Evolutionary conservation across 2,113 vertebrate genomes (phyloP).

Genomic region (Hemiprocne comata): DNA sequence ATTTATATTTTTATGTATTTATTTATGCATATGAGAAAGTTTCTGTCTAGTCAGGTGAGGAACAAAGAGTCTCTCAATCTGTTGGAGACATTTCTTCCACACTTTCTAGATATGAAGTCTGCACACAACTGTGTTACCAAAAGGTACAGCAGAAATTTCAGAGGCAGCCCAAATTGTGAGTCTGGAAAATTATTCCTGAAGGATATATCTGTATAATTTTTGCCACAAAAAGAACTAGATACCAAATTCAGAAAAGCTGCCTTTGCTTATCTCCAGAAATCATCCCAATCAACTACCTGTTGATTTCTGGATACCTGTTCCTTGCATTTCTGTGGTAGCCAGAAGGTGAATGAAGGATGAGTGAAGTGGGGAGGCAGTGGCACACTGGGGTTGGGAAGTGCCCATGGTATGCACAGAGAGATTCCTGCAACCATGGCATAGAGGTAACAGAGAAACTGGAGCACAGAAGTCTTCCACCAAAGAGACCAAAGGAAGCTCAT

Average conservation of each 20-base stretch:
- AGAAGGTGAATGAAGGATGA: neutral
- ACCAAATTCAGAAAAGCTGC: neutral
- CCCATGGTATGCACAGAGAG: neutral
- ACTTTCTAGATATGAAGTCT: neutral
- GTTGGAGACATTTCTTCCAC: neutral
- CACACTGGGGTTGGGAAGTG: accelerated
- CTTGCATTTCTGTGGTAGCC: neutral
- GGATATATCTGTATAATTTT: neutral
- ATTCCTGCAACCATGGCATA: accelerated
- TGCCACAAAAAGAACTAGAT: neutral
- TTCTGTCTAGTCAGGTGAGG: neutral
- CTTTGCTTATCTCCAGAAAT: neutral
- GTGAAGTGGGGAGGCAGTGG: neutral
- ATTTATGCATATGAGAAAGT: neutral
- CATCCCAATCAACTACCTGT: neutral
- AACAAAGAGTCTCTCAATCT: neutral
- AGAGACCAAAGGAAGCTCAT: neutral
- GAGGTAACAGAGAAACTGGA: neutral
- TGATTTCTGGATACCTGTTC: neutral
- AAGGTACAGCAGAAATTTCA: neutral
- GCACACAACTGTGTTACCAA: neutral
- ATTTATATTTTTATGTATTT: neutral
- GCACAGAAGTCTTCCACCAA: neutral
- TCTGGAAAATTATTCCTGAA: neutral
- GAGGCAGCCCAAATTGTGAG: accelerated